Evolutionary conservation across 30 jellyfish, hydroid and myxozoan species (phyloP).

Genomic region (Morbakka virulenta): DNA sequence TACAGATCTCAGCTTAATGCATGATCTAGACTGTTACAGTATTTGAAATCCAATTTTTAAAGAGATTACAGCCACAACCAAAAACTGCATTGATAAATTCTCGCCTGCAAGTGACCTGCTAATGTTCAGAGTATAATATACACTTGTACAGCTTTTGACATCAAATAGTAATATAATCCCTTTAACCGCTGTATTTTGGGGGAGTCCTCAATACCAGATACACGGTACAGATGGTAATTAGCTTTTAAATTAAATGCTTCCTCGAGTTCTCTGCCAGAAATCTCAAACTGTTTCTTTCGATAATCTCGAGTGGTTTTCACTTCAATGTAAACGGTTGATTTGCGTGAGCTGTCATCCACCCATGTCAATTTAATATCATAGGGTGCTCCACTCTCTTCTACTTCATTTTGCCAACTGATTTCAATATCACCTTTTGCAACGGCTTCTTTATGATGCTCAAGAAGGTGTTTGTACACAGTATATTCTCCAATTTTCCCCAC

Average conservation of each 20-base stretch:
- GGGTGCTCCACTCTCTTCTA: slow-evolving; percentile 47
- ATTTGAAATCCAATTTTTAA: too few species aligned
- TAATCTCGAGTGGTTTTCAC: slow-evolving; percentile 59
- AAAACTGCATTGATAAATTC: too few species aligned
- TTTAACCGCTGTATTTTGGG: too few species aligned
- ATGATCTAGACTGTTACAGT: too few species aligned
- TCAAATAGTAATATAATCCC: too few species aligned
- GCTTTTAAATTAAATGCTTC: slow-evolving; percentile 58
- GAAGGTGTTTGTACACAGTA: slow-evolving; percentile 41
- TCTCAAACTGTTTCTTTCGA: slow-evolving; percentile 61
- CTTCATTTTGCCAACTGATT: slow-evolving; percentile 64
- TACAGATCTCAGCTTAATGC: too few species aligned
- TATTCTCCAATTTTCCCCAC: slow-evolving; percentile 63
- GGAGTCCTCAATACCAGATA: slow-evolving; percentile 61
- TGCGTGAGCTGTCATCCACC: not conserved
- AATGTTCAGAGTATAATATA: too few species aligned
- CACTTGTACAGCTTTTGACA: too few species aligned
- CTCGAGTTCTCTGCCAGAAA: slow-evolving; percentile 58
- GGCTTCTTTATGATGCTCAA: not conserved
- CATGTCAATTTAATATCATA: slow-evolving; percentile 38
- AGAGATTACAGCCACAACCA: too few species aligned
- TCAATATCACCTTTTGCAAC: not conserved
- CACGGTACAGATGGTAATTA: slow-evolving; percentile 64
- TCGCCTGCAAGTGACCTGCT: too few species aligned
- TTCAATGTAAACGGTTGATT: slow-evolving; percentile 40